Conservation (phyloP, 2,888 invertebrate genomes). For the Rhaphigaster nebulosa region DNA sequence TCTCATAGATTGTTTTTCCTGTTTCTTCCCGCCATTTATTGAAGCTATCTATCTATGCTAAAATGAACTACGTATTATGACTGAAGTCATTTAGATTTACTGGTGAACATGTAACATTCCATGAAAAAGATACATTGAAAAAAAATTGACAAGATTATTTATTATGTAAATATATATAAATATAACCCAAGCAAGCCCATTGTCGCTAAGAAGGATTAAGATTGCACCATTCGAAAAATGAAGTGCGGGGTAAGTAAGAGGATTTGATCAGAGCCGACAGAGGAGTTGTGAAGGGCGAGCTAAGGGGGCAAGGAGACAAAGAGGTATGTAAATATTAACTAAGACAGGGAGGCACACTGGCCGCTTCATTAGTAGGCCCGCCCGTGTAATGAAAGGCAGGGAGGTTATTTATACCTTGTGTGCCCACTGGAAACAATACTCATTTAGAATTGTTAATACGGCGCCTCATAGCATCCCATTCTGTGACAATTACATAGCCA, state of each 20-base stretch:
- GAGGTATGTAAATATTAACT: constrained; percentile 43
- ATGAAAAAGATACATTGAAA: too few relatives aligned
- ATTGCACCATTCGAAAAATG: background rate
- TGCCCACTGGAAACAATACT: constrained; percentile 61
- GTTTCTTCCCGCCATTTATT: too few relatives aligned
- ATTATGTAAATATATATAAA: too few relatives aligned
- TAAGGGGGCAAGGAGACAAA: background rate
- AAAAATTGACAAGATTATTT: too few relatives aligned
- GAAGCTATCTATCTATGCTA: too few relatives aligned
- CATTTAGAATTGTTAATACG: constrained; percentile 64
- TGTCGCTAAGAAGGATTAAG: background rate
- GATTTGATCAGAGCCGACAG: constrained; percentile 14
- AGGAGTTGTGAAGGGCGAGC: background rate
- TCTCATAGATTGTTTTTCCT: too few relatives aligned
- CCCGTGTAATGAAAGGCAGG: constrained; percentile 50
- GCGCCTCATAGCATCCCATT: constrained; percentile 61
- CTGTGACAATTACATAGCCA: constrained; percentile 63
- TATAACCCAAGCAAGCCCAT: background rate
- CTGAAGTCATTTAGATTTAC: too few relatives aligned
- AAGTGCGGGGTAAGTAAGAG: background rate
- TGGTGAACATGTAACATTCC: too few relatives aligned
- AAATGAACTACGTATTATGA: too few relatives aligned
- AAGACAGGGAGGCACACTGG: constrained; percentile 8
- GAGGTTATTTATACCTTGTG: constrained; percentile 50
- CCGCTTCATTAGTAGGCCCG: constrained; percentile 48